These are phyloP conservation scores for Geophilus truncorum DNA, from an alignment of 2,888 invertebrate species.

Conservation along the genomic window DNA sequence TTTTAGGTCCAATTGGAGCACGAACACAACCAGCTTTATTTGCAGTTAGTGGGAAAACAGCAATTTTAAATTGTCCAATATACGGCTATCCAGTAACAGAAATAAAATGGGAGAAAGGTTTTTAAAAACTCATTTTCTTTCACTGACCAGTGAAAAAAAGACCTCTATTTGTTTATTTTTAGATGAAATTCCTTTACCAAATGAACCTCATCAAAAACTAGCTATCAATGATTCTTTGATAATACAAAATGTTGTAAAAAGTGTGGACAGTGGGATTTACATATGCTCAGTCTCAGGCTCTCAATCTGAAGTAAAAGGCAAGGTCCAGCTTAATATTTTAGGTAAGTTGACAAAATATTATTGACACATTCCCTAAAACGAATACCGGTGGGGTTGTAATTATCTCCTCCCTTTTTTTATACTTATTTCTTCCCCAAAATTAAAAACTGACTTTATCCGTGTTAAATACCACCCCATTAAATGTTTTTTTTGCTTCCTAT, in stretches of 20 bases:
- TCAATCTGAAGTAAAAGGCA: background rate
- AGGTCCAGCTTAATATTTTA: background rate
- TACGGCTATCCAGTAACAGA: background rate
- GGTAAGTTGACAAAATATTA: no score
- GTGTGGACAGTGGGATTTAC: background rate
- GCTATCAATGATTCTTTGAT: background rate
- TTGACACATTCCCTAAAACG: no score
- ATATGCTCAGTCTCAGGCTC: background rate
- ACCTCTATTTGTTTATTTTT: background rate
- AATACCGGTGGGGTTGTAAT: no score
- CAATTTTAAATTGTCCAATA: background rate
- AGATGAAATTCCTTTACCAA: background rate
- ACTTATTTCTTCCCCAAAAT: no score
- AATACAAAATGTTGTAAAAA: background rate
- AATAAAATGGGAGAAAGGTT: constrained; percentile 2
- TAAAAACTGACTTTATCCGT: no score
- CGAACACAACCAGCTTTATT: background rate
- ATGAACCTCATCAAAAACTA: background rate
- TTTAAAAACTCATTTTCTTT: no score
- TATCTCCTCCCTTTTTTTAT: no score
- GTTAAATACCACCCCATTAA: no score
- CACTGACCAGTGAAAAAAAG: no score
- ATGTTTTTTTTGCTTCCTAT: no score
- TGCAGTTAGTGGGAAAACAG: background rate
- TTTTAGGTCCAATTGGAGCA: background rate